Evolutionary conservation across 2,797 vertebrate genomes (phyloP), one percentile per base, ranked within the genome.

Genomic region (Luscinia megarhynchos): DNA sequence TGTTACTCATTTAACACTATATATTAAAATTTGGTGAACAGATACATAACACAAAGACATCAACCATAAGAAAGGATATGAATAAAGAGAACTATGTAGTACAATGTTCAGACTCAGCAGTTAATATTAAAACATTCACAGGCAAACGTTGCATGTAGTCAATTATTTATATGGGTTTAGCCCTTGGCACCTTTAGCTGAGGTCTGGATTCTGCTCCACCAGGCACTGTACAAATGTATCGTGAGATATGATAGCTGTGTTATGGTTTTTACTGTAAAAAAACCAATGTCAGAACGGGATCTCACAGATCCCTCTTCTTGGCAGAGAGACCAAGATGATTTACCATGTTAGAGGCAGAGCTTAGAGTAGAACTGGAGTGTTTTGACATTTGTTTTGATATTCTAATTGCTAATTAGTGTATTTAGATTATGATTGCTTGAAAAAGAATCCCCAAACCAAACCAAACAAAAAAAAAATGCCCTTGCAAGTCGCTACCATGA

Each of bases 1-100:
- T 94, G 92, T 96, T 96, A 96, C 83, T 96, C 92, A 96, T 93
- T 92, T 95, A 92, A 93, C 89, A 96, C 94, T 96, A 97, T 96
- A 95, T 95, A 97, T 97, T 97, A 97, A 96, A 95, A 96, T 96
- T 88, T 77, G 67, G 89, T 84, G 85, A 95, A 94, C 70, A 95
- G 96, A 95, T 97, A 96, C 57, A 86, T 84, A 93, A 88, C 70
- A 92, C 89, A 96, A 92, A 95, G 93, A 93, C 92, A 96, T 92
- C 95, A 94, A 93, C 85, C 1, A 2, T 94, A 84, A 93, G 91
- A 82, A 93, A 84, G 96, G 91, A 84, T 90, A 82, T 70, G 91
- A 96, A 95, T 91, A 89, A 90, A 96, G 89, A 88, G 57, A 94
- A 76, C 87, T 81, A 27, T 45, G 75, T 27, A 91, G 92, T 54